Base-by-base conservation (phyloP, 1,140 invertebrate species). In the Drosophila pseudoananassae region DNA sequence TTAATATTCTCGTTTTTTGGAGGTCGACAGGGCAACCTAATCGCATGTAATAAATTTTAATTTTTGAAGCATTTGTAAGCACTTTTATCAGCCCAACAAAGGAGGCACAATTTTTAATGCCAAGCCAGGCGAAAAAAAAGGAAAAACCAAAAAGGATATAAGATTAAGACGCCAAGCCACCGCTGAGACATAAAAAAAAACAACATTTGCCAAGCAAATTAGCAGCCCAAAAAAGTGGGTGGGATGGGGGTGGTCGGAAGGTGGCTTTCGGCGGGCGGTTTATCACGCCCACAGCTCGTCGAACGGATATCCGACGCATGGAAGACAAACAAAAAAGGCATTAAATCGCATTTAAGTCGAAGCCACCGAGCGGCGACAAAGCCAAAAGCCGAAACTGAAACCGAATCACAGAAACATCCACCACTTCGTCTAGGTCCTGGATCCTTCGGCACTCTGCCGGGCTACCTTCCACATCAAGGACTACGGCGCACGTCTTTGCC, bases 61-160 rank as follows among this genome's bases (percentile, higher is more conserved):
- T 80, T 90, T 90, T 90, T 83, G 78, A 87, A 90, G 79, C 87
- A 90, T 90, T 87, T 87, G 78, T 90, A 90, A 90, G 76, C 87
- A 87, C 43, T 90, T 90, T 90, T 90, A 90, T 90, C 87, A 56
- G 60, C 58, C 53, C 83, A 87, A 88, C 83, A 88, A 88, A 88
- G 76, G 76, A 64, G 78, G 64, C 76, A 71, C 52, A 29, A 56
- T 82, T 83, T 84, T 83, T 83, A 82, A 77, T 88, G 78, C 76
- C 83, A 76, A 87, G 77, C 69, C 78, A 81, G 77, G 60, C 74
- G 63, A 84, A 83, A 80, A 51, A 57, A 47, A 54, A 56, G 57
- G 25, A 63, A 58, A 75, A 53, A 31, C 38, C 31, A 6, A 49
- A 87, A 88, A 88, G 78, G 79, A 85, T 85, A 85, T 85, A 85